Evolutionary conservation across 2,797 vertebrate genomes (phyloP).

Genomic region (Periparus ater): DNA sequence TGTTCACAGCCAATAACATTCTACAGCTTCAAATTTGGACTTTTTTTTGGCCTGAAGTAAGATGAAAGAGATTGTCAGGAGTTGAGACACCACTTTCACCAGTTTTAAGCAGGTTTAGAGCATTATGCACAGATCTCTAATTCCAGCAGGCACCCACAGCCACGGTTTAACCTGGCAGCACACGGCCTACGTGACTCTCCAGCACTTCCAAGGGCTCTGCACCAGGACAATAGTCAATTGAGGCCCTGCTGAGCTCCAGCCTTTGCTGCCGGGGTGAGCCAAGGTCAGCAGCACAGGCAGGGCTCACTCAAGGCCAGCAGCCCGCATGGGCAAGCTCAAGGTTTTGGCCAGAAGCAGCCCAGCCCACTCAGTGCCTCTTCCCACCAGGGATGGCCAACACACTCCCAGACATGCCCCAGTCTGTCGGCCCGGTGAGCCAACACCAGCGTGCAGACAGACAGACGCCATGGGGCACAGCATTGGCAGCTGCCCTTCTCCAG

Average conservation of each 20-base stretch:
- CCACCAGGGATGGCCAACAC: background rate
- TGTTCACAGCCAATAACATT: rapidly evolving
- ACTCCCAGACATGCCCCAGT: background rate
- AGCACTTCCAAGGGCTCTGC: background rate
- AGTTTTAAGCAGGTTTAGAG: background rate
- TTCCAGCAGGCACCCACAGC: background rate
- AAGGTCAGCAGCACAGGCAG: constrained; percentile 26
- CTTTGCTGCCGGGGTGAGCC: background rate
- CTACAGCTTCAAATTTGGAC: background rate
- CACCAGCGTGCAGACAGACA: background rate
- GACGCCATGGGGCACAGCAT: constrained; percentile 17
- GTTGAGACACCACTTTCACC: background rate
- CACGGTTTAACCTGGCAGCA: background rate
- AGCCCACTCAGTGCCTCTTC: background rate
- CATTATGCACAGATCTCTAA: background rate
- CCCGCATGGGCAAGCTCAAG: background rate
- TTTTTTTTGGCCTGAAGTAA: background rate
- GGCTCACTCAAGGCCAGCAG: background rate
- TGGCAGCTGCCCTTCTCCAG: background rate
- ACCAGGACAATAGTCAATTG: constrained; percentile 54
- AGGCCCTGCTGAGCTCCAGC: background rate
- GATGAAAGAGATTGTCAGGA: background rate
- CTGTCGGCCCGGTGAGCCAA: background rate
- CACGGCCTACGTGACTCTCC: constrained; percentile 33
- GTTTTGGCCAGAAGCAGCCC: background rate